These are phyloP conservation scores for Triops longicaudatus DNA, from an alignment of 1,140 invertebrate species.

Conservation along the genomic window DNA sequence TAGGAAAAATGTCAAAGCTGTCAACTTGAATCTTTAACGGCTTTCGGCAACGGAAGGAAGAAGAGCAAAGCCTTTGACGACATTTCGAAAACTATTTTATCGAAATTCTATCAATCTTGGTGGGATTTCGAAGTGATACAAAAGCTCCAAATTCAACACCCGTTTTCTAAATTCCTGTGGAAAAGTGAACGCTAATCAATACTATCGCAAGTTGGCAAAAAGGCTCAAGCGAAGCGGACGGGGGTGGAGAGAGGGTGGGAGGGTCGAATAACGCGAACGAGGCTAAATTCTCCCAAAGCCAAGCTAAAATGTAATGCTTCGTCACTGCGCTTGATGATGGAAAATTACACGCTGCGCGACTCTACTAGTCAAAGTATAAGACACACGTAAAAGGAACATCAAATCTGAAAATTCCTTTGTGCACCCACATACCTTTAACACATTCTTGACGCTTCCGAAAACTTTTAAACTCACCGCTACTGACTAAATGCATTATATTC, in stretches of 20 bases:
- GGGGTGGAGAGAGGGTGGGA: too few species aligned
- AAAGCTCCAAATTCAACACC: not conserved
- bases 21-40: not conserved
- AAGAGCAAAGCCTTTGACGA: too few species aligned
- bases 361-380: not conserved
- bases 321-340: conserved; percentile 1
- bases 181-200: not conserved
- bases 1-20: not conserved
- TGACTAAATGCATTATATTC: too few species aligned
- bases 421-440: too few species aligned
- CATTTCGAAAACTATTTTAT: too few species aligned
- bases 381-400: not conserved
- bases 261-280: too few species aligned
- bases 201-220: not conserved
- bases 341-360: not conserved
- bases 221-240: too few species aligned
- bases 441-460: too few species aligned
- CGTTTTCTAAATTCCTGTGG: not conserved
- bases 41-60: not conserved
- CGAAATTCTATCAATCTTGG: not conserved
- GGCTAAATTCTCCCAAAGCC: not conserved
- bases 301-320: not conserved
- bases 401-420: not conserved
- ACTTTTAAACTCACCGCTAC: too few species aligned
- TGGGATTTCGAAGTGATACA: not conserved